Conservation (phyloP, 2,797 vertebrate genomes). For the Malacoraja senta region DNA sequence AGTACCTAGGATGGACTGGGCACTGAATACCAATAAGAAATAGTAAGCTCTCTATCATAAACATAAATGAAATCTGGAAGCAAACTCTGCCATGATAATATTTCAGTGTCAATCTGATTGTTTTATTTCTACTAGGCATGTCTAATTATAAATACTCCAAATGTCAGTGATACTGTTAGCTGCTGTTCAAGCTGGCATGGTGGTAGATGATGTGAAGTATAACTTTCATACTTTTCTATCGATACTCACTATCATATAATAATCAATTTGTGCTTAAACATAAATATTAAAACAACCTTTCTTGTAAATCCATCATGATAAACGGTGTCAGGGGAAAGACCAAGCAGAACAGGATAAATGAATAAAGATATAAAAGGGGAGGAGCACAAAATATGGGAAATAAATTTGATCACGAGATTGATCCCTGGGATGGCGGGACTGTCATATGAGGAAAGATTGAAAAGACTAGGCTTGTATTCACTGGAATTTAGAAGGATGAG, state of each 20-base stretch:
- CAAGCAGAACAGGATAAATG: neutral
- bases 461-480: too few species aligned
- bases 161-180: neutral
- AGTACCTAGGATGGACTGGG: too few species aligned
- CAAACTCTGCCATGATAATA: neutral
- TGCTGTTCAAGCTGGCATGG: neutral
- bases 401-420: neutral
- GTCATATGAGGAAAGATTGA: too few species aligned
- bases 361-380: neutral
- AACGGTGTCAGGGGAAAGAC: neutral
- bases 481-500: too few species aligned
- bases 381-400: neutral
- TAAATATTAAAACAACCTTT: neutral
- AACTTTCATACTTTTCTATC: neutral
- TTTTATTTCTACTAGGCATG: neutral
- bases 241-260: neutral
- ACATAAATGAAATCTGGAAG: neutral
- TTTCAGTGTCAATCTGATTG: neutral
- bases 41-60: neutral
- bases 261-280: neutral
- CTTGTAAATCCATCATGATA: neutral
- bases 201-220: neutral
- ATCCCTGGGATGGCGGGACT: too few species aligned
- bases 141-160: neutral
- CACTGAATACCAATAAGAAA: neutral